Evolutionary conservation across 92 coral and sea anemone genomes (phyloP).

Genomic region (Siderastrea siderea): DNA sequence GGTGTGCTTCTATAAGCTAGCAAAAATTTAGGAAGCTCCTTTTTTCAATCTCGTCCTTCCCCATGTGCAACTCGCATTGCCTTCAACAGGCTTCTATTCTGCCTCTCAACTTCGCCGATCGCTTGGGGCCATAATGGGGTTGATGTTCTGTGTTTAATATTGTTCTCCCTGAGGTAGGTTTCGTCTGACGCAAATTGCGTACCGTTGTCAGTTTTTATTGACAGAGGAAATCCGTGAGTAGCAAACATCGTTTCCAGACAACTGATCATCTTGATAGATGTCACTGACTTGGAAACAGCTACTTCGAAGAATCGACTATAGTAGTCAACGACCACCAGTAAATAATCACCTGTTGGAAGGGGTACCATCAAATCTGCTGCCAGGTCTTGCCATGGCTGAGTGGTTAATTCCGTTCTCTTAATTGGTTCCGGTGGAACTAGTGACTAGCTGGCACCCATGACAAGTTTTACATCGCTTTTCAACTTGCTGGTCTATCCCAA

Average conservation of each 20-base stretch:
- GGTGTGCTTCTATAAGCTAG: slow-evolving; percentile 13
- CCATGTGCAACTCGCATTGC: background rate
- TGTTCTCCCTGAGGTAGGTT: slow-evolving; percentile 3
- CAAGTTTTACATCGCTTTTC: background rate
- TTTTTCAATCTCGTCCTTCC: background rate
- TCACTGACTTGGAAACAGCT: background rate
- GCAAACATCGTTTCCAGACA: slow-evolving; percentile 2
- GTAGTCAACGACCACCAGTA: background rate
- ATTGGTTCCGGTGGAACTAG: background rate
- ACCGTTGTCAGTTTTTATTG: background rate
- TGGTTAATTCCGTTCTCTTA: background rate
- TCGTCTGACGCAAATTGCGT: background rate
- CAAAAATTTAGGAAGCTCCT: background rate
- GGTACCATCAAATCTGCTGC: slow-evolving; percentile 1
- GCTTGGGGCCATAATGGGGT: slow-evolving; percentile 8
- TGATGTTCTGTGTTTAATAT: slow-evolving; percentile 1
- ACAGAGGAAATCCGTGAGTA: slow-evolving; percentile 29
- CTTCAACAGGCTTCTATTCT: slow-evolving; percentile 21
- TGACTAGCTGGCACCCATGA: background rate
- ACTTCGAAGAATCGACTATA: background rate
- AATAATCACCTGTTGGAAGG: background rate
- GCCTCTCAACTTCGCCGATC: background rate
- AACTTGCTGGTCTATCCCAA: background rate
- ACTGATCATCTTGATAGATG: too few species aligned
- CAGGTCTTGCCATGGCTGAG: slow-evolving; percentile 1